Conservation (phyloP, 2,888 invertebrate genomes). For the Pomacea canaliculata region DNA sequence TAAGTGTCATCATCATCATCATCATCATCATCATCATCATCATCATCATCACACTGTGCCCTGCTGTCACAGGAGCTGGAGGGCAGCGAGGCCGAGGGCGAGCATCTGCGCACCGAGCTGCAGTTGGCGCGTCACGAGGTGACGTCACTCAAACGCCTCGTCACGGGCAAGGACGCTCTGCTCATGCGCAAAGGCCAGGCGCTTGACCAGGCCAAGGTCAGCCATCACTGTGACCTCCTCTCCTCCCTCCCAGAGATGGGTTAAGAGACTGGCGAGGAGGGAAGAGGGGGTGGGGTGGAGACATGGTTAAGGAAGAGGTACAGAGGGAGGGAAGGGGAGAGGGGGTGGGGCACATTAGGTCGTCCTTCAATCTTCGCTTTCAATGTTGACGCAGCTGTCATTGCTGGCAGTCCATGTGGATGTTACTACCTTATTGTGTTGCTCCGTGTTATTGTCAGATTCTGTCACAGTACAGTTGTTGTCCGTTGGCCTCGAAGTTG, state of each 20-base stretch:
- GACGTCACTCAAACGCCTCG: conserved; percentile 52
- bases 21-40: too few relatives aligned
- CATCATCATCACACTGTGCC: neutral
- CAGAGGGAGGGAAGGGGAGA: too few relatives aligned
- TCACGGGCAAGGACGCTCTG: conserved; percentile 58
- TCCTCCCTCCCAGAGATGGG: neutral
- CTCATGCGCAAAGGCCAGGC: conserved; percentile 59
- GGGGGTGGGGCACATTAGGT: too few relatives aligned
- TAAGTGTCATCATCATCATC: too few relatives aligned
- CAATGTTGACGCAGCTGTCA: neutral
- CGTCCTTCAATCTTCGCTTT: neutral
- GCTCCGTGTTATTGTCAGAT: too few relatives aligned
- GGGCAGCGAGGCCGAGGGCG: conserved; percentile 31
- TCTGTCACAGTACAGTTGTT: too few relatives aligned
- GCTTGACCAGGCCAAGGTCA: conserved; percentile 60
- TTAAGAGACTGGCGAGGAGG: neutral
- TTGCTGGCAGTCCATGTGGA: too few relatives aligned
- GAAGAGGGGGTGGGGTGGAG: too few relatives aligned
- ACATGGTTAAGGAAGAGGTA: too few relatives aligned
- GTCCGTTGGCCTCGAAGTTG: too few relatives aligned
- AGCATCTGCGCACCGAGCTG: conserved; percentile 46
- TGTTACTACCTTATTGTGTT: too few relatives aligned
- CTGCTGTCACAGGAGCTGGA: conserved; percentile 42
- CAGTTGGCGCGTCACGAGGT: conserved; percentile 50
- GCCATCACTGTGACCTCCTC: too few relatives aligned